Percentiles rank a stretch among this genome's conserved stretches.
phyloP scores from a whole-genome alignment of 2,797 vertebrate species.

The Platyrinchus mystaceus region DNA sequence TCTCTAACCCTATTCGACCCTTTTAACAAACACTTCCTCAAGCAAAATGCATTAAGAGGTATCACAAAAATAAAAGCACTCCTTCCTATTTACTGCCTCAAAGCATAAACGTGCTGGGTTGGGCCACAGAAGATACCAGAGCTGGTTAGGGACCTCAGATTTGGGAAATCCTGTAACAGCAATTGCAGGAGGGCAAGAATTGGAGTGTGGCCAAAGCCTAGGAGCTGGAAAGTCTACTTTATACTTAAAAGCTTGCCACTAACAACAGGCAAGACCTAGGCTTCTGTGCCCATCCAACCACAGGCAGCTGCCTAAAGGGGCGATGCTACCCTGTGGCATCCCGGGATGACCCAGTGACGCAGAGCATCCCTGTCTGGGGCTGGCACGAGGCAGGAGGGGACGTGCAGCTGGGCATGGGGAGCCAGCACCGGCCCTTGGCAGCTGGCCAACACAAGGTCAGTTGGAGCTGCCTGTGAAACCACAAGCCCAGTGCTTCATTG shows the following conservation, averaged over 20 bases:
- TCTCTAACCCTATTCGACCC: neutral
- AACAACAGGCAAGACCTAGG: neutral
- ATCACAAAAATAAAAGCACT: neutral
- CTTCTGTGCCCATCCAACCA: neutral
- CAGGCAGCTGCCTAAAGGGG: neutral
- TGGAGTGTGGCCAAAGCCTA: neutral
- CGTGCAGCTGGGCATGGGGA: slow-evolving; percentile 19
- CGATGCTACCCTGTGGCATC: accelerated
- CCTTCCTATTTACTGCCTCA: neutral
- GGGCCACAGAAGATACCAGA: neutral
- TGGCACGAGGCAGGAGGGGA: neutral
- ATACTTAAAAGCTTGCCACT: neutral
- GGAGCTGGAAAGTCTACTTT: neutral
- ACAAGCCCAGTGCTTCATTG: neutral
- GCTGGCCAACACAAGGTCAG: neutral
- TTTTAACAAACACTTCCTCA: slow-evolving; percentile 10
- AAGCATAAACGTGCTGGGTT: neutral
- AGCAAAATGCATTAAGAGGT: slow-evolving; percentile 38
- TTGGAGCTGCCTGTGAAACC: neutral
- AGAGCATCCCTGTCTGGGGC: neutral
- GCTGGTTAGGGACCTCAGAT: neutral
- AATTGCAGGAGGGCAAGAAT: neutral
- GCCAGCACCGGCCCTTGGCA: neutral
- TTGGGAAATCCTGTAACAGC: neutral
- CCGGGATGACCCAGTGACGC: neutral